Evolutionary conservation across 2,113 vertebrate species (phyloP), one percentile per base, ranked within the genome.

Genomic region (Tyto alba): DNA sequence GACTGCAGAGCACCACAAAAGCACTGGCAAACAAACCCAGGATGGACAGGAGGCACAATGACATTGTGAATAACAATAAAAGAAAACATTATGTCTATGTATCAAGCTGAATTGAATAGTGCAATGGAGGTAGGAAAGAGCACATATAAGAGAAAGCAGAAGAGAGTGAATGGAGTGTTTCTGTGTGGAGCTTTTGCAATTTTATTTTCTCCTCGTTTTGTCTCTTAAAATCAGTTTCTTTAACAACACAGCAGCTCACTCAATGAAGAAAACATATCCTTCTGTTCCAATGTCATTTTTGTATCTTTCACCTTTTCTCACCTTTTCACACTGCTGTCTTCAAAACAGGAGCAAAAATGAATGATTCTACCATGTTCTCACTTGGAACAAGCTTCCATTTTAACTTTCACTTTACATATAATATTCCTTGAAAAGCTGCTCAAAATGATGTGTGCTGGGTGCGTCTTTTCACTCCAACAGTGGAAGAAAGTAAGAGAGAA

Each of bases 401-500:
- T 17, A 56, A 50, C 14, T 63, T 86, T 77, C 20, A 3, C 32
- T 41, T 76, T 69, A 12, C 16, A 41, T 13, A 17, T 34, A 53
- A 38, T 23, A 34, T 38, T 81, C 34, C 10, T 71, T 40, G 48
- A 36, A 84, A 74, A 0, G 6, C 36, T 5, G 1, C 18, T 81
- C 19, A 36, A 25, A 74, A 0, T 0, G 14, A 8, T 43, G 7
- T 26, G 47, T 62, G 29, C 14, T 47, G 22, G 8, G 2, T 29
- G 19, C 40, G 23, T 66, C 34, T 9, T 73, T 88, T 80, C 36
- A 53, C 3, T 13, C 5, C 9, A 22, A 43, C 25, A 36, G 20
- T 3, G 41, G 36, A 78, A n/a, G 30, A 74, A 43, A 50, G 2
- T 18, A 29, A 45, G 34, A 88, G 25, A 79, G 8, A 86, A 19